A percentile compares a stretch with the other conserved stretches of the same genome.
Evolutionary conservation across 2,888 invertebrate genomes (phyloP).

Genomic region (Pollenia angustigena): DNA sequence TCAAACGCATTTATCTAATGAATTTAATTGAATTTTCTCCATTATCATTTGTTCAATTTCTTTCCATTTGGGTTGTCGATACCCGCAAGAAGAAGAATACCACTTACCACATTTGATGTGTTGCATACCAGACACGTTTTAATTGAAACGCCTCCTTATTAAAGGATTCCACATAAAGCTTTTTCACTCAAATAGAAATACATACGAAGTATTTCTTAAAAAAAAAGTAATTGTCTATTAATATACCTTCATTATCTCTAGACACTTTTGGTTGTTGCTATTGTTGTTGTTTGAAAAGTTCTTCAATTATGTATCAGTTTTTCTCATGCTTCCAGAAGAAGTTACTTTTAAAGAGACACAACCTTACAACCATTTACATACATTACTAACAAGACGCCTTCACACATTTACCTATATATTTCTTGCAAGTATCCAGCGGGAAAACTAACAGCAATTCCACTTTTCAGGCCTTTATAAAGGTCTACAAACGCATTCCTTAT

Average conservation of each 20-base stretch:
- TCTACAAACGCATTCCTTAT: no score
- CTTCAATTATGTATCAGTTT: conserved; percentile 43
- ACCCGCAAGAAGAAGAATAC: background rate
- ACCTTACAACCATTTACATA: background rate
- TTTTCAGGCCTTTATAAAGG: no score
- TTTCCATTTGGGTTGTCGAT: background rate
- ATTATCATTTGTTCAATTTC: conserved; percentile 13
- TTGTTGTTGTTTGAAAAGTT: conserved; percentile 43
- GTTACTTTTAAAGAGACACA: conserved; percentile 13
- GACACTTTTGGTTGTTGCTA: conserved; percentile 21
- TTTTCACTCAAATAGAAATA: background rate
- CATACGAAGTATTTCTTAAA: background rate
- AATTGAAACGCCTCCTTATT: conserved; percentile 1
- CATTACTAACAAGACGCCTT: background rate
- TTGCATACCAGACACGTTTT: background rate
- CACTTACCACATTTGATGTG: conserved; percentile 31
- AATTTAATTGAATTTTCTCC: conserved; percentile 49
- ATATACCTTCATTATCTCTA: conserved; percentile 43
- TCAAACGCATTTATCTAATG: background rate
- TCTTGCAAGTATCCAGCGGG: background rate
- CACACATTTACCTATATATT: background rate
- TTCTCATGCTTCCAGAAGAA: conserved; percentile 8
- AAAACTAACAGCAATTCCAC: no score
- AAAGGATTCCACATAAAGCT: background rate
- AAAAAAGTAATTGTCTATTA: conserved; percentile 25